Base-by-base conservation (phyloP, 2,797 vertebrate genomes). In the Bradypodion pumilum region DNA sequence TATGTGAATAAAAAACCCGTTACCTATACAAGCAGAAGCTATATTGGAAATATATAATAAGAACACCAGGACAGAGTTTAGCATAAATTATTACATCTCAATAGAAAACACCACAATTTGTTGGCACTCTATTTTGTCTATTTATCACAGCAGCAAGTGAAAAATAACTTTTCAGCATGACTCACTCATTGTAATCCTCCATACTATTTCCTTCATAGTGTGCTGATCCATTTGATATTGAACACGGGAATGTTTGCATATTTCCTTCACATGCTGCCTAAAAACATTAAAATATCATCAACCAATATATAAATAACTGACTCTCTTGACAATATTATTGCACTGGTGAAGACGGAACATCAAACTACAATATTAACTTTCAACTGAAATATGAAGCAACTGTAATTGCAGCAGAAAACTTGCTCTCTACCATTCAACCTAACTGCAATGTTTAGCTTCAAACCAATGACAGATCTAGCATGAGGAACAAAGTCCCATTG, bases 201-300 rank as follows among this genome's bases (percentile, higher is more conserved):
- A 94, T 92, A 92, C 91, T 96, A 74, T 95, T 95, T 87, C 94
- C 95, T 78, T 96, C 96, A 85, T 95, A 92, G 65, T 74, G 80
- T 46, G 94, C 90, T n/a, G 94, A 90, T 85, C 93, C 92, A 81
- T 94, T 96, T 75, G 92, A 88, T 37, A 95, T 70, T 19, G 95
- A 92, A 73, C 90, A 90, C 15, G 96, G 93, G 70, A 95, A 95
- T 19, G 87, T 89, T 49, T 97, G 97, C 74, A 98, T 97, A 92
- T 98, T 99, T 46, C 98, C 98, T 89, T 99, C 98, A 94, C 96
- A 97, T 25, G 98, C 98, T 88, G 98, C 97, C 98, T 99, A 90
- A 52, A 93, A 91, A 72, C 10, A 93, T 81, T 8, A 82, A 81
- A 87, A 87, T n/a, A 79, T 80, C 3, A 5, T 37, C 35, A 82